Base-by-base conservation (phyloP, 2,888 invertebrate species). In the Itoplectis maculator region DNA sequence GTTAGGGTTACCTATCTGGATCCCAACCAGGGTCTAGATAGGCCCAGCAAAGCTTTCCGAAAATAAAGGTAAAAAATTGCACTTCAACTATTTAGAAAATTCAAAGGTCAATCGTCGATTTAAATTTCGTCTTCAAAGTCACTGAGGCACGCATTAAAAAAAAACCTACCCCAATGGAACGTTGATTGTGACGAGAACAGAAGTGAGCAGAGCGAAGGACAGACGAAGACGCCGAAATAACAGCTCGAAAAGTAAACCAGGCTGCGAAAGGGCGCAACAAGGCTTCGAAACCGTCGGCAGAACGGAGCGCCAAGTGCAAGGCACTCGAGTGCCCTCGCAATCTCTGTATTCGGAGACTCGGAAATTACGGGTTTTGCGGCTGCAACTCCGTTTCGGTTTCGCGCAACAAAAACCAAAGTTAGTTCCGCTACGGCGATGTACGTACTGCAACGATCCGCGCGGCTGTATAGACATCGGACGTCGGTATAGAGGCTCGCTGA, bases 281-380 rank as follows among this genome's bases (percentile, higher is more conserved):
- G n/a, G n/a, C n/a, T n/a, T n/a, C n/a, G n/a, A n/a, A n/a, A n/a
- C n/a, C n/a, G n/a, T n/a, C n/a, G n/a, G 13, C 13, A 37, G 59
- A 23, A n/a, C 51, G 51, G 11, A 54, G 51, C 65, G 29, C 2
- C 7, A 15, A 9, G n/a, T 35, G 35, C 9, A 40, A 61, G 49
- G 54, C 42, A 77, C 56, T 68, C 42, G 49, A 77, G 75, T 81
- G 45, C 68, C 51, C 29, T 72, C 40, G 77, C 72, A 69, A 59
- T 73, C 11, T 20, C 49, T 40, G 40, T 61, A 59, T 47, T 49
- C 75, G 40, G 18, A 56, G 35, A 20, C 35, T 74, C 59, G 51
- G 29, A 70, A 81, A 78, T 81, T 65, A 81, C 51, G 70, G 59
- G 69, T 75, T 78, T 70, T 51, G 59, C n/a, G 49, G 18, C 20